phyloP scores from a whole-genome alignment of 2,113 vertebrate species.

The Tringa solitaria region DNA sequence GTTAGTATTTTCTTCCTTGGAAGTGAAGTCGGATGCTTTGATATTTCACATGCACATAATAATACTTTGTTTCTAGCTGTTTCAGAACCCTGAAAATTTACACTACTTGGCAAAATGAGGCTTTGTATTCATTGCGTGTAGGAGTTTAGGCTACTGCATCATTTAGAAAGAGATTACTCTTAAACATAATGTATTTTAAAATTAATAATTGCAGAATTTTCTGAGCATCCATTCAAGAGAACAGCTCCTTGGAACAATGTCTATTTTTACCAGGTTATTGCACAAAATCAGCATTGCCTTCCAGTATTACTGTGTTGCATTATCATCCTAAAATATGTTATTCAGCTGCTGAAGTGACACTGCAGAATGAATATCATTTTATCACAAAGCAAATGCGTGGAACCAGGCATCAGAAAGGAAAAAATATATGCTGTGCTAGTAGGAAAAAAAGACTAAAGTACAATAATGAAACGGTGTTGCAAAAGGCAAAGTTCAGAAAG shows the following conservation, averaged over 20 bases:
- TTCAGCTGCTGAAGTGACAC: neutral
- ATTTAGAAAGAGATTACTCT: neutral
- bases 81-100: neutral
- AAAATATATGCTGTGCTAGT: neutral
- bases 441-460: neutral
- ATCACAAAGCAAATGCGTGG: neutral
- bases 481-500: neutral
- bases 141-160: neutral
- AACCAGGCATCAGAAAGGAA: neutral
- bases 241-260: neutral
- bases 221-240: neutral
- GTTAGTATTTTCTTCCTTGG: neutral
- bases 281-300: neutral
- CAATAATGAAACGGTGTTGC: neutral
- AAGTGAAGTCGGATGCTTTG: fast-evolving
- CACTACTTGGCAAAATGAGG: neutral
- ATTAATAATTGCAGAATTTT: neutral
- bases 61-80: neutral
- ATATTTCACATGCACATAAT: neutral
- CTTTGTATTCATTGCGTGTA: neutral
- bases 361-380: neutral
- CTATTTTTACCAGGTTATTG: neutral
- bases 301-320: neutral
- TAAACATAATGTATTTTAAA: neutral
- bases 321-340: neutral